Conservation (phyloP, 2,797 vertebrate genomes). For the Urocyon cinereoargenteus region DNA sequence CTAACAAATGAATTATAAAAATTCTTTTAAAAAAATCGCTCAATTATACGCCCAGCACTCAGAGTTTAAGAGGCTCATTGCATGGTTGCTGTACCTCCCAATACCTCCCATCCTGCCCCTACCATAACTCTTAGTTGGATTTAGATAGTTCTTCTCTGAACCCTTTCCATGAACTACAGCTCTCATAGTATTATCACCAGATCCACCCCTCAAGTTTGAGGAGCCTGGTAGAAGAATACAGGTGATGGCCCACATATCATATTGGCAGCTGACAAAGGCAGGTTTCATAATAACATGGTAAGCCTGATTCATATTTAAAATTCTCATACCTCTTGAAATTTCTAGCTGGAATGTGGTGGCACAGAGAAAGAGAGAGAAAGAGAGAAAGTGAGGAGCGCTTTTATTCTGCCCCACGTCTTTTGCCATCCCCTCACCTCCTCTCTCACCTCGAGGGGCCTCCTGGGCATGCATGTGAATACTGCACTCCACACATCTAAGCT, state of each 20-base stretch:
- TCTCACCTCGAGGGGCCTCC: too few species aligned
- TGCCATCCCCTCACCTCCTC: not conserved
- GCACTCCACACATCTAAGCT: not conserved
- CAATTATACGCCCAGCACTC: fast-evolving
- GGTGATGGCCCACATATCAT: not conserved
- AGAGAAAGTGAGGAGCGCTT: not conserved
- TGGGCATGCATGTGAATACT: not conserved
- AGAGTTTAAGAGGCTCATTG: not conserved
- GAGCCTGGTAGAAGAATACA: not conserved
- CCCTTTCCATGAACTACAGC: not conserved
- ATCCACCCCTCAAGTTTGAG: not conserved
- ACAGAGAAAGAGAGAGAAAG: not conserved
- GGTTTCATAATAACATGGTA: not conserved
- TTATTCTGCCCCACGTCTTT: not conserved
- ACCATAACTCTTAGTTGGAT: not conserved
- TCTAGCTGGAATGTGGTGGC: not conserved
- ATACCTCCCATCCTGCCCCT: not conserved
- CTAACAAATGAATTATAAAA: slow-evolving; percentile 37
- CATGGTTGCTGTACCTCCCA: fast-evolving
- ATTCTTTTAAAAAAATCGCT: not conserved
- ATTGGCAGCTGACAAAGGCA: not conserved
- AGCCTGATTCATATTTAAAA: not conserved
- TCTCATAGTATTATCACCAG: not conserved
- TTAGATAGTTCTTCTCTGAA: not conserved
- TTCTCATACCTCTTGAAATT: not conserved